Evolutionary conservation across 2,888 invertebrate species (phyloP).

Genomic region (Tetranychus piercei): DNA sequence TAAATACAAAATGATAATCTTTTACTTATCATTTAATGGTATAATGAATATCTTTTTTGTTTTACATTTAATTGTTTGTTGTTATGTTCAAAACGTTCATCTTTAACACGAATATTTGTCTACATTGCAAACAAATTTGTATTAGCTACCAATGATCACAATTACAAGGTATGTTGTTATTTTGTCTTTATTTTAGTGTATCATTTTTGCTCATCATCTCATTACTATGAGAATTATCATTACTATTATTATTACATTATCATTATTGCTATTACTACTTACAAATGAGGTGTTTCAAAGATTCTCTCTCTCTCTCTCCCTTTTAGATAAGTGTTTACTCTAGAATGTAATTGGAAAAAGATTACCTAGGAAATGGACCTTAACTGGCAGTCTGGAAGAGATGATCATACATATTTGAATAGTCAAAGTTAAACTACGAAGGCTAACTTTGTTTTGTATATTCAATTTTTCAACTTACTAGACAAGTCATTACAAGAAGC

Average conservation of each 20-base stretch:
- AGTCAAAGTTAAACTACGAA: not conserved
- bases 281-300: not conserved
- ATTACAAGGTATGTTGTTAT: too few species aligned
- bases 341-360: not conserved
- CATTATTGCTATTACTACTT: not conserved
- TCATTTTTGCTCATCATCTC: not conserved
- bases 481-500: not conserved
- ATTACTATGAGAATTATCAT: not conserved
- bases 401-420: not conserved
- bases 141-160: too few species aligned
- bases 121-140: too few species aligned
- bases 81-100: too few species aligned
- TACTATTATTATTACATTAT: not conserved
- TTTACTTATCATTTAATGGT: too few species aligned
- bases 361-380: not conserved
- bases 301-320: not conserved
- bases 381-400: not conserved
- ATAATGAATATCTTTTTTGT: too few species aligned
- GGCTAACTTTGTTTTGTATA: not conserved
- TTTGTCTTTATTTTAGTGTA: not conserved
- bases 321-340: slow-evolving; percentile 3
- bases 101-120: too few species aligned
- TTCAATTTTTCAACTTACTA: not conserved
- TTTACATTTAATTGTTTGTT: too few species aligned
- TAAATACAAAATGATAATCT: too few species aligned